phyloP scores from a whole-genome alignment of 1,140 invertebrate genomes.

The Tenebrio molitor region DNA sequence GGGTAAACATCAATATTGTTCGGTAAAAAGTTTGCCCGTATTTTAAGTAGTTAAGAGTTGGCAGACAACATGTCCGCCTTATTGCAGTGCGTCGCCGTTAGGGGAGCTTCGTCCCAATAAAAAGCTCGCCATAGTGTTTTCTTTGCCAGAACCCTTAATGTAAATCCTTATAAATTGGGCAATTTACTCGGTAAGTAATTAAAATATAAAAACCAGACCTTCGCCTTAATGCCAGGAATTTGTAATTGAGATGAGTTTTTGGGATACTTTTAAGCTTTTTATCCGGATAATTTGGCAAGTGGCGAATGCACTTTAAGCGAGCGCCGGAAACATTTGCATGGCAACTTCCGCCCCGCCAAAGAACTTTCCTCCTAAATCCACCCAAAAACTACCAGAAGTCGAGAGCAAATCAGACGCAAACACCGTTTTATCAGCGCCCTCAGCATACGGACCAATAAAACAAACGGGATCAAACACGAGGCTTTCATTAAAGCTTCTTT shows the following conservation, averaged over 20 bases:
- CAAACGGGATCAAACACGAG: constrained; percentile 8
- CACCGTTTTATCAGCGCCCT: background rate
- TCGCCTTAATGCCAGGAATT: constrained; percentile 17
- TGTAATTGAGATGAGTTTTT: constrained; percentile 23
- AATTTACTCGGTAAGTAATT: constrained; percentile 38
- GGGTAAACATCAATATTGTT: constrained; percentile 40
- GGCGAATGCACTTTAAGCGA: constrained; percentile 6
- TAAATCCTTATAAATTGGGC: constrained; percentile 44
- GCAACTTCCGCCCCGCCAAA: background rate
- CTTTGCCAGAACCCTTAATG: constrained; percentile 17
- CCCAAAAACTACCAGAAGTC: background rate
- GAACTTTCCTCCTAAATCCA: background rate
- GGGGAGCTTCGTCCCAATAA: constrained; percentile 7
- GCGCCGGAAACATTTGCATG: constrained; percentile 1
- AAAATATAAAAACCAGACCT: constrained; percentile 36
- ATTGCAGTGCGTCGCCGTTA: constrained; percentile 34
- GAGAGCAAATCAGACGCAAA: too few species aligned
- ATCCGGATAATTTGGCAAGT: constrained; percentile 28
- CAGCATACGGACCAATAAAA: constrained; percentile 9
- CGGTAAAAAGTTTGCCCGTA: constrained; percentile 33
- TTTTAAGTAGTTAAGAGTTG: constrained; percentile 40
- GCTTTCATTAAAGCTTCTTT: constrained; percentile 26
- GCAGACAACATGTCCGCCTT: constrained; percentile 37
- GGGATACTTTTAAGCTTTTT: constrained; percentile 22
- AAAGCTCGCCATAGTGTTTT: constrained; percentile 14